phyloP scores from a whole-genome alignment of 2,797 vertebrate species.

The Sardinella longiceps region DNA sequence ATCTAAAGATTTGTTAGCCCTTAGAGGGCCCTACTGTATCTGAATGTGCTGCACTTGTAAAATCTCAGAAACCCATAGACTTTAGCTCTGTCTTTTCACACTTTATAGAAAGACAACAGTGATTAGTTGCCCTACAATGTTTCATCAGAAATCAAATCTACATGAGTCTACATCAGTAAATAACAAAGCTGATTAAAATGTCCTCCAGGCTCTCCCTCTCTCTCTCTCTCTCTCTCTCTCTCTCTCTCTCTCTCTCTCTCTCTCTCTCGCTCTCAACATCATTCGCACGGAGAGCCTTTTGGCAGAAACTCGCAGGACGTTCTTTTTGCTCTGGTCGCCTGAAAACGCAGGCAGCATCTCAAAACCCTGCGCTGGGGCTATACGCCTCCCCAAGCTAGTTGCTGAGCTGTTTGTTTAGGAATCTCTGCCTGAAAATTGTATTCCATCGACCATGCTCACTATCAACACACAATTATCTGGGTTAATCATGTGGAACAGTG shows the following conservation, averaged over 20 bases:
- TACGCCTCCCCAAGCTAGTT: constrained; percentile 86
- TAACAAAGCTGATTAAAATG: not conserved
- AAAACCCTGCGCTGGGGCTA: constrained; percentile 56
- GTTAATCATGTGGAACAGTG: constrained; percentile 99
- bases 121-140: not conserved
- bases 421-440: constrained; percentile 98
- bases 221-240: too few species aligned
- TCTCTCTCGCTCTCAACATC: constrained; percentile 1
- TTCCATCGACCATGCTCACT: constrained; percentile 99
- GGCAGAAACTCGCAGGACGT: constrained; percentile 1
- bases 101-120: not conserved
- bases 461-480: constrained; percentile 99
- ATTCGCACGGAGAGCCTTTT: not conserved
- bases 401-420: constrained; percentile 99
- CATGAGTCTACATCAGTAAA: not conserved
- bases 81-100: not conserved
- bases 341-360: constrained; percentile 69
- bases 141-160: not conserved
- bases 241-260: too few species aligned
- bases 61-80: not conserved
- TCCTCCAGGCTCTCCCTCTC: not conserved
- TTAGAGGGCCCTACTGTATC: not conserved
- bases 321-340: constrained; percentile 60
- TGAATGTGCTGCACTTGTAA: not conserved
- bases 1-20: not conserved